These are phyloP conservation scores for Poeciliopsis presidionis DNA, from an alignment of 2,797 vertebrate genomes.

Conservation along the genomic window DNA sequence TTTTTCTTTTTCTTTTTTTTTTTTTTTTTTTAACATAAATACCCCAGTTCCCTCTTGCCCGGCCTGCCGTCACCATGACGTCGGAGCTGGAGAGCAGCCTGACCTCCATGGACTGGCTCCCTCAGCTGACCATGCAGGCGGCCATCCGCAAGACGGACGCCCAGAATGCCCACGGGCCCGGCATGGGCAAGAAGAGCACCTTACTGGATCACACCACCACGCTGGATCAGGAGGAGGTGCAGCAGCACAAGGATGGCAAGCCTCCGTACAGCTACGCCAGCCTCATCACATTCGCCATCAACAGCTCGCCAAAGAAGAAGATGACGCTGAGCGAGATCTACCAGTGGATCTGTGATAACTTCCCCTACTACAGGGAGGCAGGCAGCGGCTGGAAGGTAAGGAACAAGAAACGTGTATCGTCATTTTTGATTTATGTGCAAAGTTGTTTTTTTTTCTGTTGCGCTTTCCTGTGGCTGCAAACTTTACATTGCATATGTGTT, in stretches of 20 bases:
- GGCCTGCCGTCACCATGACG: conserved; percentile 86
- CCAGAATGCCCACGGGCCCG: conserved; percentile 87
- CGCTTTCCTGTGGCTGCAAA: neutral
- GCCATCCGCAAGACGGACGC: conserved; percentile 91
- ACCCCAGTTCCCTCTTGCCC: conserved; percentile 59
- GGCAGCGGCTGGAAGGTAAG: conserved; percentile 96
- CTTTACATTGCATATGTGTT: neutral
- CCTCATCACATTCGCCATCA: conserved; percentile 94
- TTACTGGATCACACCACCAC: conserved; percentile 91
- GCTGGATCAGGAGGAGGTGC: conserved; percentile 92
- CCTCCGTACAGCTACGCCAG: conserved; percentile 94
- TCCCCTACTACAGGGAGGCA: conserved; percentile 93
- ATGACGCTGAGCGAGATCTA: conserved; percentile 97
- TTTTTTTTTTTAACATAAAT: too few species aligned
- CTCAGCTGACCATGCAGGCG: conserved; percentile 92
- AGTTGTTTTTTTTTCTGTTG: neutral
- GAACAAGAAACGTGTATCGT: neutral
- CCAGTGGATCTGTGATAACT: conserved; percentile 97
- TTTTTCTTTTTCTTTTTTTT: neutral
- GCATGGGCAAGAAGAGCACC: conserved; percentile 88
- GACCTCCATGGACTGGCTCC: conserved; percentile 96
- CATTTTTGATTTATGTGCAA: neutral
- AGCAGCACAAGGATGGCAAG: conserved; percentile 94
- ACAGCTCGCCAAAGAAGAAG: conserved; percentile 95
- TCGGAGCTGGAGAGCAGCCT: conserved; percentile 96